A percentile compares a stretch with the other conserved stretches of the same genome.
Evolutionary conservation across 2,113 vertebrate species (phyloP).

Genomic region (Trachemys scripta): DNA sequence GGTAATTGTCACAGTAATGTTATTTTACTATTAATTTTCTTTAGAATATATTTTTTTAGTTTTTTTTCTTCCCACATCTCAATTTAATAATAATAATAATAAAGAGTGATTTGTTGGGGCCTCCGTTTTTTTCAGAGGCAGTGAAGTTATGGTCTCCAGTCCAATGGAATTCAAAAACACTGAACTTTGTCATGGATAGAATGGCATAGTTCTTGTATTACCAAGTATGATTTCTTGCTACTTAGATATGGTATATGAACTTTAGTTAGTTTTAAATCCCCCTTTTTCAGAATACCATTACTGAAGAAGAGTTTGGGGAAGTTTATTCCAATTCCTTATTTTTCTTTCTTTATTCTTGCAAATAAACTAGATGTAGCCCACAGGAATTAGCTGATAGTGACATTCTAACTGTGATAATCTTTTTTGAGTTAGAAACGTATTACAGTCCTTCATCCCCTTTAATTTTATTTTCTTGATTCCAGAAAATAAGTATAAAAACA

Average conservation of each 20-base stretch:
- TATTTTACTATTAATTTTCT: background rate
- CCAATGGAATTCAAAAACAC: background rate
- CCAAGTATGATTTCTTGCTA: background rate
- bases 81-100: background rate
- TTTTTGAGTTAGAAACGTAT: background rate
- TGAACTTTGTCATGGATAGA: background rate
- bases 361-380: background rate
- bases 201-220: background rate
- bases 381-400: background rate
- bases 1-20: background rate
- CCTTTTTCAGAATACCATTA: background rate
- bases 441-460: background rate
- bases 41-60: background rate
- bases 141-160: background rate
- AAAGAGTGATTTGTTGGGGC: background rate
- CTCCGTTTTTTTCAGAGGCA: background rate
- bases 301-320: background rate
- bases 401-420: background rate
- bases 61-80: background rate
- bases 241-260: background rate
- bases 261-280: background rate
- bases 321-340: background rate
- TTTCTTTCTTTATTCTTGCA: background rate
- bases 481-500: background rate
- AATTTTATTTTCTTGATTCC: background rate